These are phyloP conservation scores for Celastrina argiolus DNA, from an alignment of 2,888 invertebrate genomes.

Conservation along the genomic window DNA sequence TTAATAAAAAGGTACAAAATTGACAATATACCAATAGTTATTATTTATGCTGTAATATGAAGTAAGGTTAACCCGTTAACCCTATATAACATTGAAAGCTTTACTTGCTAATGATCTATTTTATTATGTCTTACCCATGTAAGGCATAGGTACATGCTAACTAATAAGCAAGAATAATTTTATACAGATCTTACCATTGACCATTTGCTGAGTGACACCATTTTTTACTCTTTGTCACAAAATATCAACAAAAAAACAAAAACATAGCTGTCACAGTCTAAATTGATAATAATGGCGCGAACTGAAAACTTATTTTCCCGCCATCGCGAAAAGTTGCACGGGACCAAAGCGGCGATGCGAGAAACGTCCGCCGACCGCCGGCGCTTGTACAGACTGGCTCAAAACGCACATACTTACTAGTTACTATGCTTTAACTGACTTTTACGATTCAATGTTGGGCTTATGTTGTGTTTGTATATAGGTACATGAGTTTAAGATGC, in stretches of 20 bases:
- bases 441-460: constrained; percentile 22
- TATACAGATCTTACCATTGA: constrained; percentile 33
- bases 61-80: neutral
- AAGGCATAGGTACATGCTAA: neutral
- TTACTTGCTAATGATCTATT: constrained; percentile 1
- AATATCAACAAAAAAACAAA: neutral
- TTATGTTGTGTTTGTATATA: neutral
- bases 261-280: constrained; percentile 8
- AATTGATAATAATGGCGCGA: neutral
- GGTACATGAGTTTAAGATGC: no score
- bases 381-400: constrained; percentile 48
- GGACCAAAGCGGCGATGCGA: constrained; percentile 42
- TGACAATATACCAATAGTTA: neutral
- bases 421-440: constrained; percentile 21
- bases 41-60: neutral
- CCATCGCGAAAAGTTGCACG: constrained; percentile 65
- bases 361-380: constrained; percentile 45
- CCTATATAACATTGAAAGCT: neutral
- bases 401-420: constrained; percentile 17
- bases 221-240: constrained; percentile 10
- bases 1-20: no score
- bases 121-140: neutral
- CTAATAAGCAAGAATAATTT: constrained; percentile 25
- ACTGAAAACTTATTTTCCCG: constrained; percentile 46
- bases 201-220: constrained; percentile 22